A percentile compares a stretch with the other conserved stretches of the same genome.
These are phyloP conservation scores for Sylvia borin DNA, from an alignment of 2,797 vertebrate genomes.

Conservation along the genomic window DNA sequence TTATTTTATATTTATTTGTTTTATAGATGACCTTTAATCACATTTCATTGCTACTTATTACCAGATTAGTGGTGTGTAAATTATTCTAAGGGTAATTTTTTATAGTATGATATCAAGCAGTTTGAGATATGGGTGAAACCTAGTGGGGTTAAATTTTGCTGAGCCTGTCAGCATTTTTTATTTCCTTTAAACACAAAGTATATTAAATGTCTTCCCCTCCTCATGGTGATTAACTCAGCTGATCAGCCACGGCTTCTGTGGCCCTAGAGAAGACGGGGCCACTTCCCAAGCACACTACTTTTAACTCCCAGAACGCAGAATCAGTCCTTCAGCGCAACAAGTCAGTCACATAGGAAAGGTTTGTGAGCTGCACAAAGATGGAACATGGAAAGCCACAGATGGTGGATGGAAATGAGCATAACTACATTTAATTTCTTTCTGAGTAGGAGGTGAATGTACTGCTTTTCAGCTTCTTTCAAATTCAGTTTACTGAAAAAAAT, in stretches of 20 bases:
- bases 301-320: not conserved
- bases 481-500: not conserved
- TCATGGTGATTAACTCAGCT: not conserved
- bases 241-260: not conserved
- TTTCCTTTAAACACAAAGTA: not conserved
- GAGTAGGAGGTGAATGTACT: not conserved
- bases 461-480: not conserved
- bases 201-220: not conserved
- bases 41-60: not conserved
- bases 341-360: not conserved
- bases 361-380: not conserved
- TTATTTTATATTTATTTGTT: not conserved
- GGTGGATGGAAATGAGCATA: not conserved
- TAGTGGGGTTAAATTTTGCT: not conserved
- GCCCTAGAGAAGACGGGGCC: not conserved
- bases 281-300: constrained; percentile 7
- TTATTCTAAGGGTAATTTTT: not conserved
- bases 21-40: not conserved
- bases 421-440: not conserved
- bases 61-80: not conserved
- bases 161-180: not conserved
- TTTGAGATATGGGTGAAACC: not conserved
- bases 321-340: not conserved
- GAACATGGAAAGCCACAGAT: not conserved
- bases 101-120: not conserved